These are phyloP conservation scores for Tyria jacobaeae DNA, from an alignment of 2,888 invertebrate genomes.

Conservation along the genomic window DNA sequence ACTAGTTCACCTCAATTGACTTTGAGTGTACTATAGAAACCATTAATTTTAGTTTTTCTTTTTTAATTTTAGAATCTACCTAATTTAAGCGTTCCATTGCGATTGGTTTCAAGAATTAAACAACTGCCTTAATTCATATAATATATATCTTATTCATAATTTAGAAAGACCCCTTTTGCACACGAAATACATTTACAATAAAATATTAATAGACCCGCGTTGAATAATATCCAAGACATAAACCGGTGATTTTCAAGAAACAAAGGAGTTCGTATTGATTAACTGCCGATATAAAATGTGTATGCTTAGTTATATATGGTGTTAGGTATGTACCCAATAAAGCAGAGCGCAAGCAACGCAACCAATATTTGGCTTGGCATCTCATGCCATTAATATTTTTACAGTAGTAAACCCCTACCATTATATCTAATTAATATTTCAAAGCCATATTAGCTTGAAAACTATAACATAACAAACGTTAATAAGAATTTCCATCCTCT, in stretches of 20 bases:
- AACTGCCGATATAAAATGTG: conserved; percentile 7
- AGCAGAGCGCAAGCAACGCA: too few relatives aligned
- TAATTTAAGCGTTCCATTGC: neutral
- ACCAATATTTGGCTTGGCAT: conserved; percentile 10
- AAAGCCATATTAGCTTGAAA: conserved; percentile 12
- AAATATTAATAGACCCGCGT: neutral
- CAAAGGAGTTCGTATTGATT: conserved; percentile 2
- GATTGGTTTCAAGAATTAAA: too few relatives aligned
- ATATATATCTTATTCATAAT: too few relatives aligned
- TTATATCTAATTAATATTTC: neutral
- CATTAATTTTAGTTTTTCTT: too few relatives aligned
- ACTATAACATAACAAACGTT: conserved; percentile 21
- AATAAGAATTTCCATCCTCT: conserved; percentile 34
- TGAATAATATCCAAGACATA: conserved; percentile 12
- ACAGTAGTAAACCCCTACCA: conserved; percentile 3
- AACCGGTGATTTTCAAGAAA: neutral
- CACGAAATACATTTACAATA: neutral
- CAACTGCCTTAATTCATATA: too few relatives aligned
- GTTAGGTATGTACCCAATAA: neutral
- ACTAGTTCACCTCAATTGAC: too few relatives aligned
- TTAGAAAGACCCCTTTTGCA: too few relatives aligned
- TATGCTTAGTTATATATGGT: conserved; percentile 1
- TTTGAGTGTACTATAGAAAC: too few relatives aligned
- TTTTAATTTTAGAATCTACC: too few relatives aligned
- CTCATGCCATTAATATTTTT: conserved; percentile 3